Percentiles rank a stretch among this genome's conserved stretches.
These are phyloP conservation scores for Agraylea sexmaculata DNA, from an alignment of 1,140 invertebrate species.

Conservation along the genomic window DNA sequence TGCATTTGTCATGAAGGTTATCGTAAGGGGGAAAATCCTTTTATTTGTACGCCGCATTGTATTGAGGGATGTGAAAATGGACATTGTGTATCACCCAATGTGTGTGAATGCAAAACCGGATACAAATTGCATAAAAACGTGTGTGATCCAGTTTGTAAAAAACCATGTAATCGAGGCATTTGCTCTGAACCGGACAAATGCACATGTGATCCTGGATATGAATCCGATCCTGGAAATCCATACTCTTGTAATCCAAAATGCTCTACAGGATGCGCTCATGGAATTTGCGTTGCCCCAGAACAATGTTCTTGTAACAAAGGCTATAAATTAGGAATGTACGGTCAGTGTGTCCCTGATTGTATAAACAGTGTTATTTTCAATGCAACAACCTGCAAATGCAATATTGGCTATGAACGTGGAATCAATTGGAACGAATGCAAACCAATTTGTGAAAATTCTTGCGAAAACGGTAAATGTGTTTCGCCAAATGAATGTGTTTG, in stretches of 20 bases:
- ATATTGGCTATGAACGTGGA: not conserved
- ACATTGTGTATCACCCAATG: slow-evolving; percentile 19
- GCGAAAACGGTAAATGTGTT: slow-evolving; percentile 33
- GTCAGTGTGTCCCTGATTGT: too few relatives aligned
- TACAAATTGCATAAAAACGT: slow-evolving; percentile 32
- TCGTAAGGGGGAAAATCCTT: too few relatives aligned
- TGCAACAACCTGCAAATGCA: slow-evolving; percentile 1
- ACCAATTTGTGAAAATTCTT: slow-evolving; percentile 18
- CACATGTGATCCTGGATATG: slow-evolving; percentile 26
- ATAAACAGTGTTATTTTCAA: not conserved
- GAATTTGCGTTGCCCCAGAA: slow-evolving; percentile 36
- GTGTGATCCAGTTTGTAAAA: slow-evolving; percentile 20
- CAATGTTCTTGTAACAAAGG: slow-evolving; percentile 31
- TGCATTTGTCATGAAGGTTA: too few relatives aligned
- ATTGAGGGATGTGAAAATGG: slow-evolving; percentile 26
- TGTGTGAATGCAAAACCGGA: slow-evolving; percentile 41
- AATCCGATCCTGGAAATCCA: too few relatives aligned
- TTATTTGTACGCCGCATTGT: too few relatives aligned
- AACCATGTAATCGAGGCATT: slow-evolving; percentile 19
- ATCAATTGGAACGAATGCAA: slow-evolving; percentile 5
- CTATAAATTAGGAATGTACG: too few relatives aligned
- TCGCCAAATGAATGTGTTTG: slow-evolving; percentile 29
- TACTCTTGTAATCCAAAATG: too few relatives aligned
- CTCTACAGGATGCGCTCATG: slow-evolving; percentile 37
- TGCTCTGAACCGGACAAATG: slow-evolving; percentile 37